Conservation (phyloP, 2,113 vertebrate genomes). For the Aviceda subcristata region DNA sequence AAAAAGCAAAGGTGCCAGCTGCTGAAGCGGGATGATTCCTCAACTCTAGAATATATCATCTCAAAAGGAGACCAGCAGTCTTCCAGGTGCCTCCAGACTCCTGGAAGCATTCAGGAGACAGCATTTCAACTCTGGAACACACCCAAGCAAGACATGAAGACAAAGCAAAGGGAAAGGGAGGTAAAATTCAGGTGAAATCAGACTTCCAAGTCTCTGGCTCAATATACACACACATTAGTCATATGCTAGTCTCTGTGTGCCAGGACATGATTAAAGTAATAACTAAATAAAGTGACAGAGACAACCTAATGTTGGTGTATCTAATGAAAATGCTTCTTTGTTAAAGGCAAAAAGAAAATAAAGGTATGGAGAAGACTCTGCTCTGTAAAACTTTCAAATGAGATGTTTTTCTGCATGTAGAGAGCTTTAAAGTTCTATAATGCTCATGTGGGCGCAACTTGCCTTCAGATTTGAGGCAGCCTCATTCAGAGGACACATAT, state of each 20-base stretch:
- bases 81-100: not conserved
- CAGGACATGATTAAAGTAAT: not conserved
- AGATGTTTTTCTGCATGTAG: not conserved
- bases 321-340: not conserved
- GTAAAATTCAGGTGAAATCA: not conserved
- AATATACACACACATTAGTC: not conserved
- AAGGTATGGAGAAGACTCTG: not conserved
- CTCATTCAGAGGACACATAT: not conserved
- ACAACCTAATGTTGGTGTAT: not conserved
- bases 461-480: not conserved
- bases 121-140: not conserved
- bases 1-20: not conserved
- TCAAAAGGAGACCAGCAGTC: not conserved
- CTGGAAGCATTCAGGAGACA: not conserved
- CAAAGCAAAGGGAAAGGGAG: not conserved
- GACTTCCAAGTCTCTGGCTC: not conserved
- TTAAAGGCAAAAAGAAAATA: not conserved
- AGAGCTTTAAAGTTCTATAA: not conserved
- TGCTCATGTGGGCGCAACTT: not conserved
- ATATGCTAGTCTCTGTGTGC: not conserved
- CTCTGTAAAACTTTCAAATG: not conserved
- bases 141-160: not conserved
- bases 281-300: not conserved
- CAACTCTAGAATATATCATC: not conserved
- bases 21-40: not conserved